phyloP scores from a whole-genome alignment of 2,888 invertebrate genomes.

The Julus scandinavius region DNA sequence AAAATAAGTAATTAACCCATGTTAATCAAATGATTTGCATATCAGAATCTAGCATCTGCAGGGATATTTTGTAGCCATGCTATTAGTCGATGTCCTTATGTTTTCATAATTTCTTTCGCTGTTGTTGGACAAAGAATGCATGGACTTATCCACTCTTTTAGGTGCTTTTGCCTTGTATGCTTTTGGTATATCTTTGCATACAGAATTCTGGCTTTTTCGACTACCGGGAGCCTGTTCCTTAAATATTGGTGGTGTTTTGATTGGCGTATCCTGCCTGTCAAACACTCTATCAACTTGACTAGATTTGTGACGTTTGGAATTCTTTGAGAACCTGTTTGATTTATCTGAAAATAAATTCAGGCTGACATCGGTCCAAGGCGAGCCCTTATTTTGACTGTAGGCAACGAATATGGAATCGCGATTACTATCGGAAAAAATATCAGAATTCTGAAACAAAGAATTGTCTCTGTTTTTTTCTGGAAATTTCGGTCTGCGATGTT shows the following conservation, averaged over 20 bases:
- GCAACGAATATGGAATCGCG: slow-evolving; percentile 47
- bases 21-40: neutral
- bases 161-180: neutral
- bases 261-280: neutral
- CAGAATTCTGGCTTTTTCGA: neutral
- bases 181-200: neutral
- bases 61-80: neutral
- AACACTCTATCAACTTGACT: neutral
- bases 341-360: slow-evolving; percentile 42
- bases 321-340: neutral
- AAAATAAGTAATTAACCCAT: no score
- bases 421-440: slow-evolving; percentile 28
- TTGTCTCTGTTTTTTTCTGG: neutral
- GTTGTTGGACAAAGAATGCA: neutral
- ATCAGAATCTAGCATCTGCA: neutral
- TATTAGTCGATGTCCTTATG: neutral
- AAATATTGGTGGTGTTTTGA: neutral
- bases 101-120: slow-evolving; percentile 29
- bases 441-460: neutral
- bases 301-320: neutral
- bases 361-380: slow-evolving; percentile 54
- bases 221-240: neutral
- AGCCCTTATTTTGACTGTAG: slow-evolving; percentile 53
- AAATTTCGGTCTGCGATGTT: neutral
- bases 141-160: neutral